A percentile compares a stretch with the other conserved stretches of the same genome.
Evolutionary conservation across 2,888 invertebrate species (phyloP).

Genomic region (Carcina quercana): DNA sequence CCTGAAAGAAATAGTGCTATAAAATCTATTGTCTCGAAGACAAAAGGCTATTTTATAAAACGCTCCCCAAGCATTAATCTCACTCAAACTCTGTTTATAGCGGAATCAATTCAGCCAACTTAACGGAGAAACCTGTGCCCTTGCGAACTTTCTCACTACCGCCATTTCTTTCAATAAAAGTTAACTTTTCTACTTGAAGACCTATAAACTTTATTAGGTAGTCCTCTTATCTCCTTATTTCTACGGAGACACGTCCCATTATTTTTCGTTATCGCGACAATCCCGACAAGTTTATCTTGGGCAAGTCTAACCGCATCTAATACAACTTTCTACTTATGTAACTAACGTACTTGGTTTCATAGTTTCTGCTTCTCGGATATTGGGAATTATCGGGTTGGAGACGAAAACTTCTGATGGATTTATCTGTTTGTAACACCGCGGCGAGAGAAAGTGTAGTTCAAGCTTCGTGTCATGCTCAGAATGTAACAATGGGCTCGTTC

Average conservation of each 20-base stretch:
- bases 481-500: too few relatives aligned
- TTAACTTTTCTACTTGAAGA: conserved; percentile 39
- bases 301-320: conserved; percentile 29
- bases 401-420: not conserved
- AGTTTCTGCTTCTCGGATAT: conserved; percentile 8
- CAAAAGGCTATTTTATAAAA: conserved; percentile 5
- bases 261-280: conserved; percentile 56
- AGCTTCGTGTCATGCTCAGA: too few relatives aligned
- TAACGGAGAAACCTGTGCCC: conserved; percentile 31
- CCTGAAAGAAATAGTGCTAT: too few relatives aligned
- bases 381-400: conserved; percentile 7
- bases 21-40: conserved; percentile 1
- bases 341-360: conserved; percentile 4
- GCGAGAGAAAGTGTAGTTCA: too few relatives aligned
- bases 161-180: conserved; percentile 54
- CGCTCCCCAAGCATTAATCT: conserved; percentile 33
- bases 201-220: conserved; percentile 51
- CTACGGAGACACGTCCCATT: conserved; percentile 46
- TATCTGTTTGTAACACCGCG: not conserved
- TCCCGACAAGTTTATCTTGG: conserved; percentile 45
- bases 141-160: conserved; percentile 27
- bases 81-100: conserved; percentile 33
- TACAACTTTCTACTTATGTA: conserved; percentile 14
- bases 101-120: conserved; percentile 48
- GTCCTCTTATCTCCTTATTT: conserved; percentile 47